A percentile compares a stretch with the other conserved stretches of the same genome.
Evolutionary conservation across 2,888 invertebrate genomes (phyloP).

Genomic region (Drosophila cognata): DNA sequence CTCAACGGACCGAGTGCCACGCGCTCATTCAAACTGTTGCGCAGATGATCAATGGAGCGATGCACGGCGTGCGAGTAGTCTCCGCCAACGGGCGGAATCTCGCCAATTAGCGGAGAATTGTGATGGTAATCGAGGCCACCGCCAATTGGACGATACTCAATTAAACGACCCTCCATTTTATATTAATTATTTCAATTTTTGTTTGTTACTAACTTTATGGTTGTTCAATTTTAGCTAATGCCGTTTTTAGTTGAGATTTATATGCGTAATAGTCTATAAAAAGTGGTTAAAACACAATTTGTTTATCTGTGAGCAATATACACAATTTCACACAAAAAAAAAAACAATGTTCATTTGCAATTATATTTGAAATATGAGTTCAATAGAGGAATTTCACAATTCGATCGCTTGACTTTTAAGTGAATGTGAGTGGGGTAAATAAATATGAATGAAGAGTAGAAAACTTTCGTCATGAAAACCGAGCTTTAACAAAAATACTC

Average conservation of each 20-base stretch:
- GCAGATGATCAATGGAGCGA: conserved; percentile 88
- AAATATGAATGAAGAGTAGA: not conserved
- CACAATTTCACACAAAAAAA: not conserved
- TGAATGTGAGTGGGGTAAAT: not conserved
- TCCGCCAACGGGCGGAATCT: conserved; percentile 87
- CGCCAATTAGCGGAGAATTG: conserved; percentile 88
- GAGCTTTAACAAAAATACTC: not conserved
- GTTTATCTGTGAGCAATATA: conserved; percentile 3
- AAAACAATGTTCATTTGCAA: not conserved
- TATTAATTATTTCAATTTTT: conserved; percentile 1
- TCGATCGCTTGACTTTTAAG: not conserved
- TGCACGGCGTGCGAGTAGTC: conserved; percentile 89
- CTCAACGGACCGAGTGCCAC: conserved; percentile 87
- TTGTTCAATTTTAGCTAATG: not conserved
- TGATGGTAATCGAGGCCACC: conserved; percentile 89
- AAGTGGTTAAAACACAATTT: not conserved
- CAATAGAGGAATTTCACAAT: not conserved
- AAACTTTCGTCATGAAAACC: not conserved
- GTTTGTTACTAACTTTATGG: not conserved
- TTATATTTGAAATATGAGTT: not conserved
- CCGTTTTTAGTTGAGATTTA: conserved; percentile 5
- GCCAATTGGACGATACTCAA: conserved; percentile 87
- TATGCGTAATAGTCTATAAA: not conserved
- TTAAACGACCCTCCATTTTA: conserved; percentile 86
- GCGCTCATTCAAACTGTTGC: conserved; percentile 87